Percentiles rank a stretch among this genome's conserved stretches.
Evolutionary conservation across 2,113 vertebrate species (phyloP).

Genomic region (crab-eating macaque (Macaca fascicularis)): T2T-MFA8v1.1 NC_088386.1:41721501-41722000

Average conservation of each 20-base stretch:
- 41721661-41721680: background rate
- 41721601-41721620: background rate
- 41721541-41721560: background rate
- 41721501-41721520: background rate
- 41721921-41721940: background rate
- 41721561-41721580: background rate
- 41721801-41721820: background rate
- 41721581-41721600: background rate
- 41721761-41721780: background rate
- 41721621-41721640: background rate
- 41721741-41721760: background rate
- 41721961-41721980: background rate
- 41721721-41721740: background rate
- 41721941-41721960: background rate
- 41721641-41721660: background rate
- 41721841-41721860: background rate
- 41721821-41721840: background rate
- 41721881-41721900: background rate
- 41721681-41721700: background rate
- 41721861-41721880: background rate
- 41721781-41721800: background rate
- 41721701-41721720: background rate
- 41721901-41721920: background rate
- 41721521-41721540: background rate
- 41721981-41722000: background rate